Evolutionary conservation across 1,140 invertebrate genomes (phyloP), one percentile per base, ranked within the genome.

Genomic region (Macrosteles quadrilineatus): DNA sequence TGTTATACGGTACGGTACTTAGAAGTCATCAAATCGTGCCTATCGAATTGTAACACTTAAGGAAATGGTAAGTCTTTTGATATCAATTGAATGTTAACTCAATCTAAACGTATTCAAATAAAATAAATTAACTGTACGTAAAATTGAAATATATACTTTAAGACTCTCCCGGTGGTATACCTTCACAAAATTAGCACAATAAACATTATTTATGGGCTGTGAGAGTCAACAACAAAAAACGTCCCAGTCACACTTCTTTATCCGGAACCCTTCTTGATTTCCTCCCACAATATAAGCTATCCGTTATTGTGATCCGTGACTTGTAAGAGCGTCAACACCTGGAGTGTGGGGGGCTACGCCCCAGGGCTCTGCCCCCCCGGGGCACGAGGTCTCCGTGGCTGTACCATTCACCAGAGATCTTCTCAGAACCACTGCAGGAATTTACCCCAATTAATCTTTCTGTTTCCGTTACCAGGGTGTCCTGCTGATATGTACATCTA

Each of bases 291-390:
- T 59, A 29, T 29, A 25, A 29, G 55, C 55, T 59, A 59, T 59
- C 55, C 25, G 14, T 59, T 59, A 30, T 59, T 11, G 23, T 27
- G 47, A 50, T 50, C 47, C 47, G 47, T 50, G 47, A 50, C 47
- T 50, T 50, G 47, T 50, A 50, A 50, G 47, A n/a, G 55, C 27
- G 25, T 59, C 27, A 59, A 59, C 55, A 59, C 55, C 55, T 59
- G 55, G 55, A 29, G 21, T 4, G 12, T 21, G 21, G 55, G 23
- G 12, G 21, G 4, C 6, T 29, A 25, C 12, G 23, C 14, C 14
- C 11, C 25, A 4, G 14, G 21, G 47, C 21, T n/a, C 17, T 25
- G 27, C n/a, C n/a, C n/a, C n/a, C n/a, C n/a, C n/a, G n/a, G n/a
- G n/a, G n/a, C n/a, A n/a, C n/a, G n/a, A n/a, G n/a, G 55, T 25